Percentiles rank a stretch among this genome's conserved stretches.
phyloP scores from a whole-genome alignment of 2,888 invertebrate genomes.

The Ceriagrion tenellum region DNA sequence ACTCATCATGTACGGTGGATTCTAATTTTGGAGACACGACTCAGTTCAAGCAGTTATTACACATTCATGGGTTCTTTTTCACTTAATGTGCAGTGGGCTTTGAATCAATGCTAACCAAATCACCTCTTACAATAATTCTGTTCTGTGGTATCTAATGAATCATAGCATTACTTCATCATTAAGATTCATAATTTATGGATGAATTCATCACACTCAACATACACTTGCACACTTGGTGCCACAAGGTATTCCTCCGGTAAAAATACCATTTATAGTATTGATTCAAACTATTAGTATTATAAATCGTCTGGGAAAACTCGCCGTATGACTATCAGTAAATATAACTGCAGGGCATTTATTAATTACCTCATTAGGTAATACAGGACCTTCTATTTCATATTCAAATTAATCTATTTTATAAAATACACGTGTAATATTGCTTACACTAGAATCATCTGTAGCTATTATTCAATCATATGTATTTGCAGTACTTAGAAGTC shows the following conservation, averaged over 20 bases:
- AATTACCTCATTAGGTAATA: constrained; percentile 82
- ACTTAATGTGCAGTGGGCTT: too few relatives aligned
- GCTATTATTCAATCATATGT: constrained; percentile 85
- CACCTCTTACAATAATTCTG: too few relatives aligned
- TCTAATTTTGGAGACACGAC: too few relatives aligned
- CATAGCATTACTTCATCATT: constrained; percentile 83
- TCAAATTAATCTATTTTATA: constrained; percentile 77
- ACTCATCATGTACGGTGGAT: too few relatives aligned
- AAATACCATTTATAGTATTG: constrained; percentile 87
- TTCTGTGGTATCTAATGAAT: too few relatives aligned
- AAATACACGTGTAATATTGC: constrained; percentile 79
- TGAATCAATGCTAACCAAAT: too few relatives aligned
- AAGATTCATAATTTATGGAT: constrained; percentile 83
- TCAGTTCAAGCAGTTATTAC: too few relatives aligned
- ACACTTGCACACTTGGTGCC: constrained; percentile 86
- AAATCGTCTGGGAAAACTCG: constrained; percentile 85
- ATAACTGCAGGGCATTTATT: constrained; percentile 87
- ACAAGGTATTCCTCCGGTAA: constrained; percentile 82
- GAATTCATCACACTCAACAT: constrained; percentile 82
- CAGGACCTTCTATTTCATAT: constrained; percentile 75
- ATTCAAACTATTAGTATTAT: constrained; percentile 88
- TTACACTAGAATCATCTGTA: constrained; percentile 82
- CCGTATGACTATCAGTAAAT: constrained; percentile 87
- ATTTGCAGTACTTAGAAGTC: constrained; percentile 83
- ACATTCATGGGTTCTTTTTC: too few relatives aligned